Evolutionary conservation across 2,113 vertebrate genomes (phyloP), one percentile per base, ranked within the genome.

Genomic region (Mobula birostris): DNA sequence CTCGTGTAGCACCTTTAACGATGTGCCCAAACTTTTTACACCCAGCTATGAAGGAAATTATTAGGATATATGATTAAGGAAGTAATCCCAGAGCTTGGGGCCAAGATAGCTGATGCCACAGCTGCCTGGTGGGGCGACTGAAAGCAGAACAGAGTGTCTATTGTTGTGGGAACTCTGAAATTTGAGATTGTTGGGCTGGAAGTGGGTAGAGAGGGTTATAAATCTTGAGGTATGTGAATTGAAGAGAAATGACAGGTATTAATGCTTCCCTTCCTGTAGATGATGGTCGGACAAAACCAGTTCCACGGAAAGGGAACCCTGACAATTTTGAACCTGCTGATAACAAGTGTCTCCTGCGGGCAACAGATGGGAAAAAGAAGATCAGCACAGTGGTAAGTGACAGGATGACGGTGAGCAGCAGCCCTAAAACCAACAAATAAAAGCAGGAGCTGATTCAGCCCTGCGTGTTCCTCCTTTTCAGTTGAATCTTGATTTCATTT

Each of bases 271-370:
- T 93, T 48, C 74, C 91, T 95, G 36, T 95, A 99, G 99, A 99
- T 95, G 99, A 99, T 78, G 99, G 99, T 1, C 97, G 98, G 95
- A 99, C 98, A 94, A 99, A 99, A 95, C 98, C 99, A 0, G 95
- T 97, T 29, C 98, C 99, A 15, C 97, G 97, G 94, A 99, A 99
- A 95, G 98, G 99, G 76, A 96, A 98, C 0, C 70, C 96, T 2
- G 98, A 98, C 94, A 96, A 96, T 3, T 98, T 98, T 94, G 99
- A 99, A 94, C 98, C 99, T 3, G 96, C 97, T 19, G 99, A 99
- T 95, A 99, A 99, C 95, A 99, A 99, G 94, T 99, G 99, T 97
- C 98, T 99, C 93, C 94, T 99, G 94, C 98, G 99, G 96, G 99
- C 99, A 2, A 98, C 99, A 0, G 99, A 99, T 40, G 99, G 99